phyloP scores from a whole-genome alignment of 53 echinoderm and acorn worm genomes.

The Holothuria scabra region DNA sequence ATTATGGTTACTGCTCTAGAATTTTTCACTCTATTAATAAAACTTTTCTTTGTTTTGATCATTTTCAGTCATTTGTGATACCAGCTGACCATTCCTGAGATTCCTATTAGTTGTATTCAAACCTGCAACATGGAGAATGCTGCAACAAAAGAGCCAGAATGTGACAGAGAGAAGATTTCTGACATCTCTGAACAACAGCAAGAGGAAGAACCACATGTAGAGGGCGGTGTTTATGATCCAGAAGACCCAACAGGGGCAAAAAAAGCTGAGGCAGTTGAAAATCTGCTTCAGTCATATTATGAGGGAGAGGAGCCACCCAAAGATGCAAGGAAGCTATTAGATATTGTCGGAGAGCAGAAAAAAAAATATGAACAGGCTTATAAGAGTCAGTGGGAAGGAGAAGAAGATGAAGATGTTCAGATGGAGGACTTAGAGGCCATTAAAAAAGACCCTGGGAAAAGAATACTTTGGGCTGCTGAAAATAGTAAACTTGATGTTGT shows the following conservation, averaged over 20 bases:
- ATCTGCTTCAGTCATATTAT: neutral
- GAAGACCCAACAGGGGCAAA: neutral
- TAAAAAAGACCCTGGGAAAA: constrained; percentile 67
- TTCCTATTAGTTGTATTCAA: too few species aligned
- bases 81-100: too few species aligned
- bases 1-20: too few species aligned
- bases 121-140: neutral
- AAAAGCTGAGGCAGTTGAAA: constrained; percentile 8
- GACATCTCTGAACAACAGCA: neutral
- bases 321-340: constrained; percentile 34
- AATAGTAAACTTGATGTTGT: constrained; percentile 84
- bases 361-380: constrained; percentile 65
- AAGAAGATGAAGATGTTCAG: constrained; percentile 67
- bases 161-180: neutral
- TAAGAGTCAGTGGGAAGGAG: constrained; percentile 78
- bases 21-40: too few species aligned
- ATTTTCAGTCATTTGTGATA: too few species aligned
- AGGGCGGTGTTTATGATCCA: neutral
- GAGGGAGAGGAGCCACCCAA: neutral
- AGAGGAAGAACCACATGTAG: neutral
- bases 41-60: too few species aligned
- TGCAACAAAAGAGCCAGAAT: neutral
- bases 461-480: constrained; percentile 91
- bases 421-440: constrained; percentile 74
- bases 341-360: constrained; percentile 56